These are phyloP conservation scores for Anolis apletophallus DNA, from an alignment of 2,797 vertebrate species.

Conservation along the genomic window DNA sequence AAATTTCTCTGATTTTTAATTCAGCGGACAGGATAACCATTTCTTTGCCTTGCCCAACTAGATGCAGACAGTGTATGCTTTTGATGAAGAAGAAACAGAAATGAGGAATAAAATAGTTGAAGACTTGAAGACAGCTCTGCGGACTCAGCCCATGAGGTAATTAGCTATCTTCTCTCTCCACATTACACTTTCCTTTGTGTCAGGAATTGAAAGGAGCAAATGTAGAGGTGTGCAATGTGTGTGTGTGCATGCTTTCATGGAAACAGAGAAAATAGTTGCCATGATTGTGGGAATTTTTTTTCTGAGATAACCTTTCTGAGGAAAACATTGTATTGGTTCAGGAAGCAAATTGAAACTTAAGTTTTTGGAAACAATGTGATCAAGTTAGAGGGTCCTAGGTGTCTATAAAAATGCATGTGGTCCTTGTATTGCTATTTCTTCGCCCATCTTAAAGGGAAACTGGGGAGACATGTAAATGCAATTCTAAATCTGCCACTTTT, in stretches of 20 bases:
- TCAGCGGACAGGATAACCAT: conserved; percentile 44
- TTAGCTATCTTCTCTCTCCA: conserved; percentile 24
- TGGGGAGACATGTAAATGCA: background rate
- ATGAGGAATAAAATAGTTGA: conserved; percentile 97
- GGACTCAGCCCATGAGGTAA: conserved; percentile 98
- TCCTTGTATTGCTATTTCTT: too few relatives aligned
- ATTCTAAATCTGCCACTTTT: background rate
- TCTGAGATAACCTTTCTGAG: background rate
- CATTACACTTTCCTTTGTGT: conserved; percentile 22
- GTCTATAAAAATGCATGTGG: too few relatives aligned
- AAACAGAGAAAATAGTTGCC: background rate
- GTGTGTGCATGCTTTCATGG: background rate
- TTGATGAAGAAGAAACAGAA: conserved; percentile 96
- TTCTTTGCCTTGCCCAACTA: conserved; percentile 67
- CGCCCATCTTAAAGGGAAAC: background rate
- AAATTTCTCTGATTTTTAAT: conserved; percentile 34
- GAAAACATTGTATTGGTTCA: too few relatives aligned
- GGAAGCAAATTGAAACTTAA: too few relatives aligned
- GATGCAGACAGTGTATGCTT: conserved; percentile 96
- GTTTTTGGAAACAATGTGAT: too few relatives aligned
- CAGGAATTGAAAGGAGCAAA: background rate
- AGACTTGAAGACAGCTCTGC: conserved; percentile 95
- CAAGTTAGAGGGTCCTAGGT: too few relatives aligned
- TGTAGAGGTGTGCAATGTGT: background rate
- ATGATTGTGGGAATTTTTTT: background rate